Conservation (phyloP, 2,797 vertebrate species). For the Picus viridis region DNA sequence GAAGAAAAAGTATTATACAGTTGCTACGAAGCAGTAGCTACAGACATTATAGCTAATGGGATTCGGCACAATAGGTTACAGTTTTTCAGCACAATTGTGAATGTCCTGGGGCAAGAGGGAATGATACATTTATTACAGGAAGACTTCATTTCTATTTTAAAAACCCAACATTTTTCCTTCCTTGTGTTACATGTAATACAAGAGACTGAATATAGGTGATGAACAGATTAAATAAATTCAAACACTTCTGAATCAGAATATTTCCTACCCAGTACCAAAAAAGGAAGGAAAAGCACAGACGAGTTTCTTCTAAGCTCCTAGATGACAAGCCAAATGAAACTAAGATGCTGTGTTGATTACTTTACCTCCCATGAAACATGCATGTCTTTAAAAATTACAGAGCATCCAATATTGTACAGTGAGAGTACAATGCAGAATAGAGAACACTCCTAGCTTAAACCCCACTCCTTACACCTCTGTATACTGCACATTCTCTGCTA, state of each 20-base stretch:
- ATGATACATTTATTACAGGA: not conserved
- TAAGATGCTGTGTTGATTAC: not conserved
- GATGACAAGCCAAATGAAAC: not conserved
- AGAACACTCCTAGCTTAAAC: not conserved
- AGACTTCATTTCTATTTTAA: not conserved
- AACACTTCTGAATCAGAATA: not conserved
- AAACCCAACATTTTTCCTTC: not conserved
- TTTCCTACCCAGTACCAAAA: not conserved
- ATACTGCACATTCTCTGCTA: not conserved
- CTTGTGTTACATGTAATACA: not conserved
- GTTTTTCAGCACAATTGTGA: not conserved
- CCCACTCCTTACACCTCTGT: not conserved
- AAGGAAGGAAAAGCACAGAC: not conserved
- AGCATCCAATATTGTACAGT: not conserved
- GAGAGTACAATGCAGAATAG: not conserved
- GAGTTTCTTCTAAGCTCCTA: not conserved
- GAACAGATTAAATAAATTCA: not conserved
- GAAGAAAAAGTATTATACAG: not conserved
- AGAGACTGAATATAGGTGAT: not conserved
- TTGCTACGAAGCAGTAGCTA: not conserved
- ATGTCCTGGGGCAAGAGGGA: not conserved
- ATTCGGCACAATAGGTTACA: not conserved
- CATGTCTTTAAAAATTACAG: not conserved
- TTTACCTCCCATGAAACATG: not conserved
- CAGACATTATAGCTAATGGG: not conserved